Conservation (phyloP, 2,113 vertebrate species). For the Chionodraco myersi region DNA sequence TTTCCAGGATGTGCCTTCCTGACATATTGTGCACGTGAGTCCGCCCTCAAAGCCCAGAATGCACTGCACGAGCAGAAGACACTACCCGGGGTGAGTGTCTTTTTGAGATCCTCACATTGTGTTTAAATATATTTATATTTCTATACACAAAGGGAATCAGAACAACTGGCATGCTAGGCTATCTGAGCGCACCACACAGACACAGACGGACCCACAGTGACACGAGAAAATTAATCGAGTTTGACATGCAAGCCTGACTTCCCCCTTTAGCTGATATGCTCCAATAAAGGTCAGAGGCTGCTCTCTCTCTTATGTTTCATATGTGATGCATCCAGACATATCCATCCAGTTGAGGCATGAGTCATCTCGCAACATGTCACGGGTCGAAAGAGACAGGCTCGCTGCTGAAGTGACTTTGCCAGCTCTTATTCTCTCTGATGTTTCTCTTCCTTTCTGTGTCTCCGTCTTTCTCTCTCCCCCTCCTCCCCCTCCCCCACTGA, state of each 20-base stretch:
- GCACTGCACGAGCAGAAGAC: constrained; percentile 87
- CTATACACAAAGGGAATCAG: not conserved
- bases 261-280: constrained; percentile 69
- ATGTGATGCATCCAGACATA: constrained; percentile 79
- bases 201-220: constrained; percentile 36
- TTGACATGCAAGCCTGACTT: constrained; percentile 67
- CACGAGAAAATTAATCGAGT: constrained; percentile 63
- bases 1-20: constrained; percentile 83
- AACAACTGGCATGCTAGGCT: constrained; percentile 26
- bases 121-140: not conserved
- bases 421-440: constrained; percentile 67
- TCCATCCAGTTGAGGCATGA: constrained; percentile 73
- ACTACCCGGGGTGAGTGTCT: constrained; percentile 83
- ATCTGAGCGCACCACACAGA: constrained; percentile 26
- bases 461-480: not conserved
- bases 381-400: constrained; percentile 67
- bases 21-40: constrained; percentile 85
- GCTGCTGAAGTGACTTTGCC: constrained; percentile 68
- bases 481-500: not conserved
- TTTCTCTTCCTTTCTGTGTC: constrained; percentile 49
- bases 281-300: constrained; percentile 76
- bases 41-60: constrained; percentile 86
- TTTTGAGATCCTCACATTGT: constrained; percentile 16
- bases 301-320: constrained; percentile 72
- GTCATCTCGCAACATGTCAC: constrained; percentile 74